These are phyloP conservation scores for Emydocephalus ijimae DNA, from an alignment of 2,113 vertebrate species.

Conservation along the genomic window DNA sequence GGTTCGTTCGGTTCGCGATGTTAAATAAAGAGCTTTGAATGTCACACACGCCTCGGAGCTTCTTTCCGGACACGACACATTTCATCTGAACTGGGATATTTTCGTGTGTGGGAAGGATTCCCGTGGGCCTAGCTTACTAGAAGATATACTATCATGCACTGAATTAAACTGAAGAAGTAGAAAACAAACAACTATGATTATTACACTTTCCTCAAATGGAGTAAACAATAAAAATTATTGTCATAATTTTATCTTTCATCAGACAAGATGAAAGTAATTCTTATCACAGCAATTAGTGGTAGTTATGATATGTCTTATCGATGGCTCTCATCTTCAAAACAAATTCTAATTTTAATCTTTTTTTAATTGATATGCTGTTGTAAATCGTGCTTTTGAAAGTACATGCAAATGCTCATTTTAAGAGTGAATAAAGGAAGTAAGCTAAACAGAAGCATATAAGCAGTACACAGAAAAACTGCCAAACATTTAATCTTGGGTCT, in stretches of 20 bases:
- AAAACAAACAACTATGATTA: not conserved
- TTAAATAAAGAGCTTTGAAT: too few species aligned
- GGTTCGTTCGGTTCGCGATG: too few species aligned
- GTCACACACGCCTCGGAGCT: too few species aligned
- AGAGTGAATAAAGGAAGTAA: fast-evolving
- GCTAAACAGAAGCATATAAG: constrained; percentile 13
- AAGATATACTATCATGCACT: constrained; percentile 28
- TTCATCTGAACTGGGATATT: not conserved
- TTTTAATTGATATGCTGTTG: not conserved
- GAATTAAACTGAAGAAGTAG: constrained; percentile 24
- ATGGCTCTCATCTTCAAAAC: not conserved
- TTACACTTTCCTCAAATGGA: constrained; percentile 21
- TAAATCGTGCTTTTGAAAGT: not conserved
- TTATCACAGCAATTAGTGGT: not conserved
- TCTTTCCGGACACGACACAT: too few species aligned
- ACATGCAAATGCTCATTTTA: not conserved
- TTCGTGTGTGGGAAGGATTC: not conserved
- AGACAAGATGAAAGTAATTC: not conserved
- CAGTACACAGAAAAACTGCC: constrained; percentile 33
- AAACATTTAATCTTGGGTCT: constrained; percentile 12
- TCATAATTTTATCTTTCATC: not conserved
- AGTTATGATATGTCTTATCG: not conserved
- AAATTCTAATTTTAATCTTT: not conserved
- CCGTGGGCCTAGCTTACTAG: constrained; percentile 35
- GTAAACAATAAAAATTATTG: not conserved